Conservation (phyloP, 2,113 vertebrate genomes). For the Hepsetus odoe region DNA sequence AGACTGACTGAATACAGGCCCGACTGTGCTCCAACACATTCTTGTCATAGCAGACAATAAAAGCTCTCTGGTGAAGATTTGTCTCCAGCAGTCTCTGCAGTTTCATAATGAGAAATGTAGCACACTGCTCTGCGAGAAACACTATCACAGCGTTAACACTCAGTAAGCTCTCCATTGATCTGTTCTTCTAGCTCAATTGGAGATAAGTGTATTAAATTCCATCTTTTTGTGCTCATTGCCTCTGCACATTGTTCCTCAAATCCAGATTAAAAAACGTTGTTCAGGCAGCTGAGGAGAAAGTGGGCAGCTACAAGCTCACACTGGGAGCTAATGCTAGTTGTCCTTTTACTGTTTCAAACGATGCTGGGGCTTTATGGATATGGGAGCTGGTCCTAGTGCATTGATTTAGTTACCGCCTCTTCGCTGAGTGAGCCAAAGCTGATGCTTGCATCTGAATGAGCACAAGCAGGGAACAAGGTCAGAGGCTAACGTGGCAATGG, state of each 20-base stretch:
- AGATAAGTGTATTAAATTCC: slow-evolving; percentile 67
- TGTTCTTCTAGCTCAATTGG: slow-evolving; percentile 47
- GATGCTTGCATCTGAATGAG: slow-evolving; percentile 2
- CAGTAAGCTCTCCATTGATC: slow-evolving; percentile 35
- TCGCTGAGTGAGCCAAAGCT: not conserved
- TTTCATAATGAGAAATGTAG: slow-evolving; percentile 39
- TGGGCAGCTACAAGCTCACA: not conserved
- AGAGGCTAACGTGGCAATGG: slow-evolving; percentile 40
- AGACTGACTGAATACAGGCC: not conserved
- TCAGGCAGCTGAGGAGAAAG: slow-evolving; percentile 35
- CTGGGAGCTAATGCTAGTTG: not conserved
- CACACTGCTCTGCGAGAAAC: slow-evolving; percentile 15
- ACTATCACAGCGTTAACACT: slow-evolving; percentile 41
- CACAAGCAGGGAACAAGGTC: slow-evolving; percentile 29
- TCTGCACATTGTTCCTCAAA: slow-evolving; percentile 61
- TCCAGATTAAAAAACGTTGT: slow-evolving; percentile 62
- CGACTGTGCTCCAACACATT: not conserved
- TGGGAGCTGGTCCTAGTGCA: not conserved
- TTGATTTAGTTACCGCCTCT: not conserved
- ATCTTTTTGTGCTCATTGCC: slow-evolving; percentile 59
- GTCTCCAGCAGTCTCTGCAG: slow-evolving; percentile 2
- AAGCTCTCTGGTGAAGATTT: slow-evolving; percentile 30
- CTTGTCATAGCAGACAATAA: slow-evolving; percentile 27
- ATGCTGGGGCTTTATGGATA: not conserved
- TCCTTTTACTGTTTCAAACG: not conserved